Evolutionary conservation across 2,113 vertebrate species (phyloP), one percentile per base, ranked within the genome.

Genomic region (Rhombomys opimus): DNA sequence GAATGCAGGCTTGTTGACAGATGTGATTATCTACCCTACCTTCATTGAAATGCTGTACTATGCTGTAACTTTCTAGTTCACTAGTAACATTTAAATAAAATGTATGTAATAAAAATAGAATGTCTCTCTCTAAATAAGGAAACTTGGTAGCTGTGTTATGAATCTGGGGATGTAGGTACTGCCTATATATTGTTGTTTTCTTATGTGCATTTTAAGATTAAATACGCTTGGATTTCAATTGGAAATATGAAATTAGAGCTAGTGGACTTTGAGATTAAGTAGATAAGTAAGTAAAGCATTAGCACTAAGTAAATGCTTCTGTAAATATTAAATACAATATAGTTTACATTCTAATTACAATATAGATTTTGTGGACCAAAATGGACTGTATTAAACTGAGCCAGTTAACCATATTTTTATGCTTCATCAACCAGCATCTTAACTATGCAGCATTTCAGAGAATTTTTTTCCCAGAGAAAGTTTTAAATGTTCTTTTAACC

Each of bases 101-200:
- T 95, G 63, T 23, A 52, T 50, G 5, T 22, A 9, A 70, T 89
- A 57, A 75, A 95, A 87, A 96, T 20, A 77, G 15, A 65, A 50
- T 68, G 5, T 80, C 15, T 90, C 30, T 46, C 93, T 93, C 23
- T 89, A 89, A 80, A 91, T 91, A 32, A 82, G 87, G 77, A 70
- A 70, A 68, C 32, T 46, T 70, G 88, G 50, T 63, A 82, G 65
- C 27, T 89, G 2, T 68, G 70, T 72, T 87, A 22, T 54, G 75
- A 90, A 84, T 54, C 46, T 9, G 63, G 12, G 82, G 46, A 59
- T 90, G 72, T 84, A 46, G 75, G 13, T 76, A 61, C 35, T 92
- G 6, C 32, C 38, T 72, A 7, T 65, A 41, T 14, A 63, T 85
- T 41, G 38, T 82, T n/a, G 35, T 59, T 38, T 2, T 59, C 20